Conservation (phyloP, 2,797 vertebrate species). For the Falco berigora region DNA sequence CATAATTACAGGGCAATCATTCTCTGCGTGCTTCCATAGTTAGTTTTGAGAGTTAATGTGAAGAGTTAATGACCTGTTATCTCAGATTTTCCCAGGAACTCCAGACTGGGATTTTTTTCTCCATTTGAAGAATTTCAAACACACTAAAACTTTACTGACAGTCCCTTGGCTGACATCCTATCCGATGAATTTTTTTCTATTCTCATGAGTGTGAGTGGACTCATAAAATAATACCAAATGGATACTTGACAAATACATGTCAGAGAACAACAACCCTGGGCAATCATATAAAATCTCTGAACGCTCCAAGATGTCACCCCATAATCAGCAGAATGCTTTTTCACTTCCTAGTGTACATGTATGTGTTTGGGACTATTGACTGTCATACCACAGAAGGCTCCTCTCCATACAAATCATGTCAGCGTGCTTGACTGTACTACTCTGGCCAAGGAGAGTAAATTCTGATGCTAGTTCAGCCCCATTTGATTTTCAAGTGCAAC, state of each 20-base stretch:
- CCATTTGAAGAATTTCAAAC: neutral
- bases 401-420: neutral
- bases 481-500: neutral
- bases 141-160: neutral
- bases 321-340: neutral
- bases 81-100: neutral
- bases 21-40: neutral
- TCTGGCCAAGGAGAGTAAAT: neutral
- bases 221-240: neutral
- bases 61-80: neutral
- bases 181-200: neutral
- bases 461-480: neutral
- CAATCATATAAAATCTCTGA: neutral
- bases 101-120: fast-evolving
- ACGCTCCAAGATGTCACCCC: neutral
- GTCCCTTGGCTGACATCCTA: neutral
- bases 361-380: neutral
- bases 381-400: neutral
- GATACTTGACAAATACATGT: neutral
- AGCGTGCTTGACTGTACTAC: neutral
- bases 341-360: neutral
- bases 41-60: neutral
- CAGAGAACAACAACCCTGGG: neutral
- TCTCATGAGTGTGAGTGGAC: neutral
- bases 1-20: neutral